These are phyloP conservation scores for Priocnemis perturbator DNA, from an alignment of 2,888 invertebrate species.

Conservation along the genomic window DNA sequence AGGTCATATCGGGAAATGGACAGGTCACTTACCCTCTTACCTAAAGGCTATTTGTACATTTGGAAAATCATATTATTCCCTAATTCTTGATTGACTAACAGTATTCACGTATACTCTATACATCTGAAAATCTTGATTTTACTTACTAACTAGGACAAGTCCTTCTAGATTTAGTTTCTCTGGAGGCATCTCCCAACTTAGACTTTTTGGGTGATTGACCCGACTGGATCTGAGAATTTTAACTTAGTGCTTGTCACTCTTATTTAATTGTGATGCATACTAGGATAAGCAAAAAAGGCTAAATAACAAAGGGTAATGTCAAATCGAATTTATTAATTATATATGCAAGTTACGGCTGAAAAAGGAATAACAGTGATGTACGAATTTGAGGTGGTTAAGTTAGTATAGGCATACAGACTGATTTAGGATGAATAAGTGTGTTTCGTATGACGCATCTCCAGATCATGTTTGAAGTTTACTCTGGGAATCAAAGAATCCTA, in stretches of 20 bases:
- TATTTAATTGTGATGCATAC: conserved; percentile 17
- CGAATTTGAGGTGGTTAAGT: conserved; percentile 1
- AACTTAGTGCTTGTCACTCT: background rate
- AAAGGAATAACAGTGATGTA: conserved; percentile 4
- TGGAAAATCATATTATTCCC: no score
- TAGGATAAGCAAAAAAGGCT: conserved; percentile 7
- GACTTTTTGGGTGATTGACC: no score
- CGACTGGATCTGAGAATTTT: background rate
- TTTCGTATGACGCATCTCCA: background rate
- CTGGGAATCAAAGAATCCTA: conserved; percentile 1
- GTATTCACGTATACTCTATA: no score
- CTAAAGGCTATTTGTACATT: no score
- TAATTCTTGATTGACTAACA: no score
- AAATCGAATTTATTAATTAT: conserved; percentile 41
- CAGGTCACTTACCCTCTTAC: no score
- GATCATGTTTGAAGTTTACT: conserved; percentile 1
- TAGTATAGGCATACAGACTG: conserved; percentile 22
- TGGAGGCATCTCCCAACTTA: no score
- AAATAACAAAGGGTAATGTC: conserved; percentile 25
- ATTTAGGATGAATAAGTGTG: conserved; percentile 8
- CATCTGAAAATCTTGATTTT: no score
- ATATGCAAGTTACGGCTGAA: conserved; percentile 7
- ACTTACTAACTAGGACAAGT: no score
- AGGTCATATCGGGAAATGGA: no score
- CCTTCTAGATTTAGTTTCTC: no score